Evolutionary conservation across 2,797 vertebrate genomes (phyloP), one percentile per base, ranked within the genome.

Genomic region (Sternarchorhynchus goeldii): DNA sequence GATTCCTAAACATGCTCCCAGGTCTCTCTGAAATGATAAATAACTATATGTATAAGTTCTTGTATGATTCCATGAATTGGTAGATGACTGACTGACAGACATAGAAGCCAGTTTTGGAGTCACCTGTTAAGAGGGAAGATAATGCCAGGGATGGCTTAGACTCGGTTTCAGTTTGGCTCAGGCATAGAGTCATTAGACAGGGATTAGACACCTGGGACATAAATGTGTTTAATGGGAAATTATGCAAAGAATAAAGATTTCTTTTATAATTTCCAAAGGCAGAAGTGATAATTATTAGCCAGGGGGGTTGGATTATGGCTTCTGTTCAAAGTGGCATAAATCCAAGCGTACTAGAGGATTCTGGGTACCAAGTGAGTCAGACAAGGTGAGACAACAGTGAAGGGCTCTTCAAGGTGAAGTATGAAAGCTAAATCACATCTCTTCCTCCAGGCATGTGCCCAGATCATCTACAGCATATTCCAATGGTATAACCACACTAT

Each of bases 171-270:
- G 32, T 25, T 25, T 6, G 55, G 25, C 25, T 45, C 45, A 67
- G 39, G 4, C 21, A 36, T 18, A 41, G 58, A 25, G 67, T 67
- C 17, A 16, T 21, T 45, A 64, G 16, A 20, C 18, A 21, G 14
- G 60, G 75, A 81, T 80, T 57, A 53, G 74, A 58, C 68, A 55
- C 66, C 81, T 39, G 58, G 58, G 65, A 74, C 59, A 39, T 66
- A 81, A 87, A 31, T 78, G 76, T 74, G 63, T 73, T 75, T 36
- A 81, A 75, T 81, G 69, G 68, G 41, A 80, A 67, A 71, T 75
- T 73, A 60, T 76, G 45, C 21, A 18, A 53, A 73, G 60, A n/a
- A n/a, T 58, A 32, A 69, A 76, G 60, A 50, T 39, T 80, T 31
- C 34, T 81, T 78, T 80, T 70, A 36, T 68, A 34, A 65, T 82